Evolutionary conservation across 1,140 invertebrate species (phyloP).

Genomic region (Hyposmocoma kahamanoa): DNA sequence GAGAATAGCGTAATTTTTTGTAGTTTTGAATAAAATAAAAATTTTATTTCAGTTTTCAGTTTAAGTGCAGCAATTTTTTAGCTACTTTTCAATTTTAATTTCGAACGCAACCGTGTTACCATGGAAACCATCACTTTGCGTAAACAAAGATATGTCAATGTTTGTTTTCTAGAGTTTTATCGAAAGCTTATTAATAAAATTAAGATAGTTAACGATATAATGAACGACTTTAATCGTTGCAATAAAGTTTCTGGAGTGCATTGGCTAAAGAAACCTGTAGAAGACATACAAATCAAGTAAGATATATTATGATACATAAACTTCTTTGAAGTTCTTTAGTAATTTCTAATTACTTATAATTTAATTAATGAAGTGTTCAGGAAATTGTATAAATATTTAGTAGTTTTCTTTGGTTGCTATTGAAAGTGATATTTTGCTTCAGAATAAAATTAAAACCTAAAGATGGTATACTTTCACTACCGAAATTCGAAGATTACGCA

Average conservation of each 20-base stretch:
- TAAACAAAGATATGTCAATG: too few species aligned
- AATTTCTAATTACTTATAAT: neutral
- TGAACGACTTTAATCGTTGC: slow-evolving; percentile 43
- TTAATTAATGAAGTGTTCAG: neutral
- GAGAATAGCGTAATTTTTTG: too few species aligned
- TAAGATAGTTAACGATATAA: too few species aligned
- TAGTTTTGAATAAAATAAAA: too few species aligned
- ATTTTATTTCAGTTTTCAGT: too few species aligned
- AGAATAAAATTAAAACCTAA: slow-evolving; percentile 54
- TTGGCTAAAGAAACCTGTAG: slow-evolving; percentile 42
- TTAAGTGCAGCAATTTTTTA: too few species aligned
- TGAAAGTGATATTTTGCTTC: slow-evolving; percentile 16
- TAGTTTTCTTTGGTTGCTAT: neutral
- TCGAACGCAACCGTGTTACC: too few species aligned
- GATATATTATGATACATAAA: slow-evolving; percentile 6
- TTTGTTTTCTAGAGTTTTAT: neutral
- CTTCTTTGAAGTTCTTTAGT: neutral
- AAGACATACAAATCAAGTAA: slow-evolving; percentile 46
- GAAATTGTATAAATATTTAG: slow-evolving; percentile 4
- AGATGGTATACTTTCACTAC: slow-evolving; percentile 41
- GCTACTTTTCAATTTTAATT: too few species aligned
- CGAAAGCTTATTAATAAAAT: too few species aligned
- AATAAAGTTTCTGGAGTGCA: slow-evolving; percentile 47
- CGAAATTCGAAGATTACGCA: slow-evolving; percentile 50
- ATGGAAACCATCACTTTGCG: too few species aligned